Base-by-base conservation (phyloP, 2,797 vertebrate species). In the Taeniopygia guttata region DNA sequence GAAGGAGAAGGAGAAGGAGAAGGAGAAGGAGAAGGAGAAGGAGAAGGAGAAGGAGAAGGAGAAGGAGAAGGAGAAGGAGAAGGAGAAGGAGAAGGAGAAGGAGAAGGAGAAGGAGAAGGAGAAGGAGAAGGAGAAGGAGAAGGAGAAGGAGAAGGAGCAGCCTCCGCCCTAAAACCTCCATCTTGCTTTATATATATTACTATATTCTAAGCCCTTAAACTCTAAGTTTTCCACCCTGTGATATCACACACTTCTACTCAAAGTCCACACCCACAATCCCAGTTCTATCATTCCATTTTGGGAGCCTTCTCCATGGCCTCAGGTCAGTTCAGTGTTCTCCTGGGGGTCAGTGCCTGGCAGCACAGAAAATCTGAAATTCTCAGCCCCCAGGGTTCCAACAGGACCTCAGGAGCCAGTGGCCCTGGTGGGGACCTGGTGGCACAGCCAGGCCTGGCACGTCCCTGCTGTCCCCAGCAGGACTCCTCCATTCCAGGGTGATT, bases 391-490 rank as follows among this genome's bases (percentile, higher is more conserved):
- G 34, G 23, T 1, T 18, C 56, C 34, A 58, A 6, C 34, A 58
- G 56, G 56, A 17, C 51, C 13, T 1, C 4, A 5, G 0, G 26
- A 52, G 10, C 10, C 10, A 2, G 16, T 1, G 2, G 38, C 18
- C 1, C 36, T 3, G n/a, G 26, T 11, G 43, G 14, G 25, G 46
- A 9, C 13, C 10, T 3, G 11, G 23, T 34, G 77, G 5, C 18
- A n/a, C 56, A 3, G 59, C 15, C 69, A 3, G 64, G 34, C 16
- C 2, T 1, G 32, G 45, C 8, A 6, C 7, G 29, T 17, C 82
- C 29, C 11, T 48, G 34, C 9, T 66, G 77, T 59, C 36, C 94
- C 77, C 45, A 16, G 70, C 16, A 10, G 56, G 66, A 12, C 0
- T 1, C 38, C 1, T 23, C 38, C 54, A 2, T 20, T 68, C 60